Percentiles rank a stretch among this genome's conserved stretches.
Conservation (phyloP, 2,113 vertebrate genomes). For the Nesogale talazaci region DNA sequence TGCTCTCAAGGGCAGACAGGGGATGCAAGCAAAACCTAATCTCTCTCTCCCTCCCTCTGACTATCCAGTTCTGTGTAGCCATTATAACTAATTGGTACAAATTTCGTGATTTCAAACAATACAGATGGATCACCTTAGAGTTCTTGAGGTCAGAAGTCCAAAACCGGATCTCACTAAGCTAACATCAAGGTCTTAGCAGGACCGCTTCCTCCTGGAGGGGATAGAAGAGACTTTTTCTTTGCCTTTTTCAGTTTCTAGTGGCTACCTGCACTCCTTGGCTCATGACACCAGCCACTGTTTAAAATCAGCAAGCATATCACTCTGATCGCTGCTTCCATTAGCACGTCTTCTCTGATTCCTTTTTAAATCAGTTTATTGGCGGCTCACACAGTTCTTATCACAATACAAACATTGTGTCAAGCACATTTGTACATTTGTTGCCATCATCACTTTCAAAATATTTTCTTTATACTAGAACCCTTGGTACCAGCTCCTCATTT, state of each 20-base stretch:
- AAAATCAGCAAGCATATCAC: neutral
- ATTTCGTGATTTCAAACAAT: neutral
- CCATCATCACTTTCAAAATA: too few species aligned
- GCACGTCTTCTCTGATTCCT: neutral
- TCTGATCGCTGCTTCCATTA: neutral
- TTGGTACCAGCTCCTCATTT: too few species aligned
- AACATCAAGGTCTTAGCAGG: neutral
- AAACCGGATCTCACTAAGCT: neutral
- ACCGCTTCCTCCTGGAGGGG: neutral
- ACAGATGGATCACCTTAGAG: neutral
- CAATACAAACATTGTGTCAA: too few species aligned
- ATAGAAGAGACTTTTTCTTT: neutral
- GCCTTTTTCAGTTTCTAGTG: neutral
- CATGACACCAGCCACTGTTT: neutral
- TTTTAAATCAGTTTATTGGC: too few species aligned
- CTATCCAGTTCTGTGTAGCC: too few species aligned
- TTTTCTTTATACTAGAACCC: too few species aligned
- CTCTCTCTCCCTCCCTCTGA: neutral
- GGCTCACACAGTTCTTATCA: too few species aligned
- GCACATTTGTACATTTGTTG: too few species aligned
- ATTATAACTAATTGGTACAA: too few species aligned
- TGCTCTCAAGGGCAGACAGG: neutral
- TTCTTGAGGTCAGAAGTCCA: neutral
- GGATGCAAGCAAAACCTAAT: neutral
- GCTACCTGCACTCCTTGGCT: neutral